phyloP scores from a whole-genome alignment of 2,113 vertebrate genomes.

The Mixornis gularis region DNA sequence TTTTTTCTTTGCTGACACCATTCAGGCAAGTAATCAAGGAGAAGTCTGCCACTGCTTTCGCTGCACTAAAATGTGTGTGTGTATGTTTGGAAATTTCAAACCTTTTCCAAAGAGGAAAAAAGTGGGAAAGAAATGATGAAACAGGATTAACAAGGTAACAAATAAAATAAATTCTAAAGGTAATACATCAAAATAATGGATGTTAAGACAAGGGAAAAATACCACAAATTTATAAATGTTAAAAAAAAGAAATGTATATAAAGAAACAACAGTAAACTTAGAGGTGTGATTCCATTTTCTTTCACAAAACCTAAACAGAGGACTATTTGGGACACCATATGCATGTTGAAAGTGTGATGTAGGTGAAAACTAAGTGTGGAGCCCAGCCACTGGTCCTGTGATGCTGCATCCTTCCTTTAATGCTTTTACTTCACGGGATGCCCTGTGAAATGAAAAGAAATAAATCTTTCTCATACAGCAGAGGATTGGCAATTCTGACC shows the following conservation, averaged over 20 bases:
- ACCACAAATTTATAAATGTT: neutral
- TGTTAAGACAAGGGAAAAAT: neutral
- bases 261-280: neutral
- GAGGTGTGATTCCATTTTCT: neutral
- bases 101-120: neutral
- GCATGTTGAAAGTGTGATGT: neutral
- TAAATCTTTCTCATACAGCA: neutral
- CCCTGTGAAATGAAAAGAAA: neutral
- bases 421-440: neutral
- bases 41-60: neutral
- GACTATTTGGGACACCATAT: neutral
- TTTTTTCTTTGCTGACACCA: slow-evolving; percentile 55
- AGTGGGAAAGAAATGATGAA: neutral
- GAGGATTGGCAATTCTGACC: neutral
- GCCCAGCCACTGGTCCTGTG: neutral
- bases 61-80: neutral
- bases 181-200: neutral
- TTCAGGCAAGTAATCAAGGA: slow-evolving; percentile 53
- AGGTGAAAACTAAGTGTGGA: neutral
- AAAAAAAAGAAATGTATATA: neutral
- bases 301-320: neutral
- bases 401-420: neutral
- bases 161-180: neutral
- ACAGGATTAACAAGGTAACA: neutral
- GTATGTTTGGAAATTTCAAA: neutral